Base-by-base conservation (phyloP, 92 coral and sea anemone genomes). In the Umimayanthus chanpuru region DNA sequence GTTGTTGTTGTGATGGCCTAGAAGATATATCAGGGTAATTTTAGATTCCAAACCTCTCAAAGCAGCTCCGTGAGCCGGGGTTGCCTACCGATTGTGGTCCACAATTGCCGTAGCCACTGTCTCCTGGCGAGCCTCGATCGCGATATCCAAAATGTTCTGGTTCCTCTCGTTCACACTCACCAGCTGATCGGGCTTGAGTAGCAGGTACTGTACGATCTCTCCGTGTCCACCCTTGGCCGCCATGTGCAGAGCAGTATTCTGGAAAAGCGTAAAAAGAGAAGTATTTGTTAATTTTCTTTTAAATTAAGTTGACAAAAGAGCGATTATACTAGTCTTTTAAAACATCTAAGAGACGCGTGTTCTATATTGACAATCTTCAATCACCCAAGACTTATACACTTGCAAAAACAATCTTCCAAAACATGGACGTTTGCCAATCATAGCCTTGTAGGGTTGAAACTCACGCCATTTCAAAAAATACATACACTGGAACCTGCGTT, bases 191-290 rank as follows among this genome's bases (percentile, higher is more conserved):
- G 90, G 93, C 92, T 95, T 95, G 29, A 89, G 88, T 32, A 95
- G 98, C 38, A 95, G 93, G 81, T 87, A 87, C 41, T 92, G 72
- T 11, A 95, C 91, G 53, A 95, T 91, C 36, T 93, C 91, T 4
- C 93, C 92, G 79, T 95, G 96, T 16, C 98, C 98, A 9, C 98
- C 98, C 89, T 94, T 90, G 55, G 98, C 98, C 38, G 94, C 93
- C 98, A 93, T 95, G 73, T 95, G 98, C 0, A 95, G 89, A 10
- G 98, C 94, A 10, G 98, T 95, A 70, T 95, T 95, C 98, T 95
- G 80, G 0, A 29, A 75, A 43, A 75, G 44, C 3, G 4, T 20
- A 10, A 36, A 26, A 23, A 73, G 4, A 23, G 3, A 0, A 55
- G 2, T 5, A 61, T 56, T 56, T 47, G 3, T 53, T 12, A 53